These are phyloP conservation scores for Chelonus insularis DNA, from an alignment of 1,140 invertebrate genomes.

Conservation along the genomic window DNA sequence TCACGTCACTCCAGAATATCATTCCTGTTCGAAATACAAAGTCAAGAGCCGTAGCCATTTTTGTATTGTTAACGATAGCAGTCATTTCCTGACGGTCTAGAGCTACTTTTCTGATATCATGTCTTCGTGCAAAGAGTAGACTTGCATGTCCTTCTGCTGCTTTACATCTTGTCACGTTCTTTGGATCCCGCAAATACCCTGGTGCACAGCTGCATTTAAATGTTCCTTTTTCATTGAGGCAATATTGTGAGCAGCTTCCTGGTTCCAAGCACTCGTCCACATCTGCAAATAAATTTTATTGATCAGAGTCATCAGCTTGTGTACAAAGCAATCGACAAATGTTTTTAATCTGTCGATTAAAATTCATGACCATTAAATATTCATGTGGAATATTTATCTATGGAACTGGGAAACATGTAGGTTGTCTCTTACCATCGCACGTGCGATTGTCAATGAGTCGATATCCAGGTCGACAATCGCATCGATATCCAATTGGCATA, in stretches of 20 bases:
- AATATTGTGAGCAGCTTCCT: constrained; percentile 90
- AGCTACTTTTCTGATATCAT: constrained; percentile 88
- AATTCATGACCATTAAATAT: constrained; percentile 12
- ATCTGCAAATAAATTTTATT: constrained; percentile 66
- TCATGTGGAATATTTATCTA: too few relatives aligned
- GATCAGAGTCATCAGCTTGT: not conserved
- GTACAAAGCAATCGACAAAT: not conserved
- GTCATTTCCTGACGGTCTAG: constrained; percentile 90
- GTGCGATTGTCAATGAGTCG: constrained; percentile 72
- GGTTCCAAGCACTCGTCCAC: constrained; percentile 89
- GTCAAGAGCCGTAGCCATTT: constrained; percentile 84
- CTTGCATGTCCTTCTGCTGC: constrained; percentile 85
- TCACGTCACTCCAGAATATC: constrained; percentile 94
- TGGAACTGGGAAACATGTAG: too few relatives aligned
- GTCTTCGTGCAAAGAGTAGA: constrained; percentile 78
- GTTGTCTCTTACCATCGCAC: constrained; percentile 79
- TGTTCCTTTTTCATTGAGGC: constrained; percentile 85
- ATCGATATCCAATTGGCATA: constrained; percentile 74
- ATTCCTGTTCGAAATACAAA: constrained; percentile 88
- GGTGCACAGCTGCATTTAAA: constrained; percentile 90
- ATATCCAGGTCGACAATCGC: constrained; percentile 77
- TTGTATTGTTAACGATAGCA: constrained; percentile 82
- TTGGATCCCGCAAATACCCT: constrained; percentile 85
- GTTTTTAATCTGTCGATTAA: not conserved
- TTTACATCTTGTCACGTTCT: constrained; percentile 82